phyloP scores from a whole-genome alignment of 2,888 invertebrate genomes.

The Eupeodes luniger region DNA sequence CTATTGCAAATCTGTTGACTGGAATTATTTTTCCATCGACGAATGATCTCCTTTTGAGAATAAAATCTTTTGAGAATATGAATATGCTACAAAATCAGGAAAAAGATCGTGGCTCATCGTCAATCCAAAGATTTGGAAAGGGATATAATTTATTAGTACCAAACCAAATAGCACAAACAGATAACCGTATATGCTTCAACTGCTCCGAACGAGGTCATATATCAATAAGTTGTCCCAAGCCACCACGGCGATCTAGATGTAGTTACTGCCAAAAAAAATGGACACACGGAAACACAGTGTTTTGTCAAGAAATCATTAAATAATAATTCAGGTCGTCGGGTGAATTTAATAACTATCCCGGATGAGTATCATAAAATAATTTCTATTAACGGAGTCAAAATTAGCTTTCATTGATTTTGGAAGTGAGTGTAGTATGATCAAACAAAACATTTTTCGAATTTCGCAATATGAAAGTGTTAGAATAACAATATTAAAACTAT shows the following conservation, averaged over 20 bases:
- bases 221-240: constrained; percentile 10
- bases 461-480: not conserved
- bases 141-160: not conserved
- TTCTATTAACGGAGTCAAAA: constrained; percentile 27
- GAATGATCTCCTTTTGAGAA: constrained; percentile 11
- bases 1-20: constrained; percentile 1
- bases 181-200: constrained; percentile 35
- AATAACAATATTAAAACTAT: no score
- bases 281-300: constrained; percentile 35
- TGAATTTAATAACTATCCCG: constrained; percentile 25
- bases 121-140: not conserved
- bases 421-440: constrained; percentile 34
- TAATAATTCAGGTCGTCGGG: not conserved
- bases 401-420: constrained; percentile 55
- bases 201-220: constrained; percentile 45
- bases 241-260: constrained; percentile 10
- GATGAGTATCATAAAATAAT: constrained; percentile 39
- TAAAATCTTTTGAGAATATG: constrained; percentile 22
- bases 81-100: not conserved
- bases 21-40: constrained; percentile 34
- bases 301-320: not conserved
- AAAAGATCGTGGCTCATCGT: not conserved
- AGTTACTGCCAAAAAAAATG: constrained; percentile 1
- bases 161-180: constrained; percentile 6
- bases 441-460: not conserved